Evolutionary conservation across 1,140 invertebrate genomes (phyloP).

Genomic region (Drosophila murphyi): DNA sequence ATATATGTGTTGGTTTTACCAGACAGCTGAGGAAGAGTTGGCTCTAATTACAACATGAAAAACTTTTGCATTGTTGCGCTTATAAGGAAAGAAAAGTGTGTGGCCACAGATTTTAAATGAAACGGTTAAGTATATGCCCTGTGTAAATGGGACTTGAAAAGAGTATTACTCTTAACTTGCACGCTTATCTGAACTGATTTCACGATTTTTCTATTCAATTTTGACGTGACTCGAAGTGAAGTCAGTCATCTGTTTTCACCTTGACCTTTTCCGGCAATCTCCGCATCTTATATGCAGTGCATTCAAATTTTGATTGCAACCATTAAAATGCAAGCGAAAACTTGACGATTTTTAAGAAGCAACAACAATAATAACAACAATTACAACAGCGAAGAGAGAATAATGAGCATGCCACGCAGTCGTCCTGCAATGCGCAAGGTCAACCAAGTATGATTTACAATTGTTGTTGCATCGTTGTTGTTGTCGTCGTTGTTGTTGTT

Average conservation of each 20-base stretch:
- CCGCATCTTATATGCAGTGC: conserved; percentile 63
- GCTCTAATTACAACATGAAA: conserved; percentile 66
- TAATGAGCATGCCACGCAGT: conserved; percentile 72
- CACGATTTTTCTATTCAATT: conserved; percentile 15
- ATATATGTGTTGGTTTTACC: not conserved
- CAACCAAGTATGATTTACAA: conserved; percentile 74
- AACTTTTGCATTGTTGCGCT: conserved; percentile 62
- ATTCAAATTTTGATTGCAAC: conserved; percentile 78
- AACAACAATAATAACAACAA: conserved; percentile 19
- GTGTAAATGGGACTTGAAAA: not conserved
- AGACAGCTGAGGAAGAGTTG: conserved; percentile 28
- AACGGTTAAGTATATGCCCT: conserved; percentile 67
- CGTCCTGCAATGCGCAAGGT: conserved; percentile 66
- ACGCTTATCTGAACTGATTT: conserved; percentile 8
- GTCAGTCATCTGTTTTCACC: conserved; percentile 27
- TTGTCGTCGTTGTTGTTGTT: conserved; percentile 35
- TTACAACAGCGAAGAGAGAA: conserved; percentile 40
- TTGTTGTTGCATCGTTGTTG: conserved; percentile 42
- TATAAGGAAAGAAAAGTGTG: conserved; percentile 40
- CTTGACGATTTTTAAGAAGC: conserved; percentile 30
- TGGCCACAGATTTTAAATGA: conserved; percentile 58
- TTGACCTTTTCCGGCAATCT: conserved; percentile 42
- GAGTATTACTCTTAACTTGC: not conserved
- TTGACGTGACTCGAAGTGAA: not conserved
- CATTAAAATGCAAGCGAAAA: conserved; percentile 75